phyloP scores from a whole-genome alignment of 2,113 vertebrate species.

The Ranitomeya imitator region DNA sequence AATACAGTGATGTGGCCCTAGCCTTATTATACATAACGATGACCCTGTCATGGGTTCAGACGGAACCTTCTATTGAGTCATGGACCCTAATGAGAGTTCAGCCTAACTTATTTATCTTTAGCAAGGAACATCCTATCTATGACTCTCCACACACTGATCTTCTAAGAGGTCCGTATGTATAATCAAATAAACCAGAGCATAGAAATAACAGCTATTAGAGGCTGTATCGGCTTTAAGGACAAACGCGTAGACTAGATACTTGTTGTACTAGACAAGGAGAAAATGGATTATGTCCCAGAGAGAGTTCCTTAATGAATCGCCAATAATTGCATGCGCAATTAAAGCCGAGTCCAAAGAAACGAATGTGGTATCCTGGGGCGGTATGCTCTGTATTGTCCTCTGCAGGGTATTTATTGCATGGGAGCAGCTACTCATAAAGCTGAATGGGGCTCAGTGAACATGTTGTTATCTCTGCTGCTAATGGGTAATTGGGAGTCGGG shows the following conservation, averaged over 20 bases:
- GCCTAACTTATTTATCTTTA: background rate
- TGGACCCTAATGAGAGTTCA: too few relatives aligned
- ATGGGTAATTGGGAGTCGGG: constrained; percentile 63
- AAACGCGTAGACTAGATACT: background rate
- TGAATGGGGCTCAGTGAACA: constrained; percentile 63
- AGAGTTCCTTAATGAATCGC: constrained; percentile 42
- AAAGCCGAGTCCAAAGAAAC: constrained; percentile 41
- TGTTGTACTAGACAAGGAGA: constrained; percentile 6
- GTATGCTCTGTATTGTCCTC: constrained; percentile 16
- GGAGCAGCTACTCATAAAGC: constrained; percentile 47
- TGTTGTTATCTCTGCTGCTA: constrained; percentile 57
- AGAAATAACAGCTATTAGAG: background rate
- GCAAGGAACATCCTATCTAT: background rate
- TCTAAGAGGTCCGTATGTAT: too few relatives aligned
- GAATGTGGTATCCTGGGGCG: constrained; percentile 50
- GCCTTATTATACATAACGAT: too few relatives aligned
- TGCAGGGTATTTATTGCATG: constrained; percentile 53
- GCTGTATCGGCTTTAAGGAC: background rate
- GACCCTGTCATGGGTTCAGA: too few relatives aligned
- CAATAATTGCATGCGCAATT: constrained; percentile 53
- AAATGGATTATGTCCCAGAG: constrained; percentile 39
- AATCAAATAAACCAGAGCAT: background rate
- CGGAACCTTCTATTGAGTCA: too few relatives aligned
- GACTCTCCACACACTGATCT: background rate
- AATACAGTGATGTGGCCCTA: too few relatives aligned